Percentiles rank a stretch among this genome's conserved stretches.
These are phyloP conservation scores for Rhopalosiphum maidis DNA, from an alignment of 1,140 invertebrate species.

Conservation along the genomic window DNA sequence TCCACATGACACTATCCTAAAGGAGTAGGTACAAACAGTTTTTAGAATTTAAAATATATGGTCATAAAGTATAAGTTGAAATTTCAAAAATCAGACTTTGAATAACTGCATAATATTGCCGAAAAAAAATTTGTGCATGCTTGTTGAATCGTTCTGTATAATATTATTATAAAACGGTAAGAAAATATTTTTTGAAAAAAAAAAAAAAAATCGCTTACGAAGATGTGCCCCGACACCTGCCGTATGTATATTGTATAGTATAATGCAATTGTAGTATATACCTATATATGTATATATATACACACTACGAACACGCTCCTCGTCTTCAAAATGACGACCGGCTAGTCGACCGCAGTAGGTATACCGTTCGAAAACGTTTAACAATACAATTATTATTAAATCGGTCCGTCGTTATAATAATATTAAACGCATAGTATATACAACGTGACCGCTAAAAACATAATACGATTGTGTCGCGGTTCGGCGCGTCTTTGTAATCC, in stretches of 20 bases:
- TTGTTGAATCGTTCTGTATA: not conserved
- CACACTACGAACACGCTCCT: not conserved
- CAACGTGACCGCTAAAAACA: not conserved
- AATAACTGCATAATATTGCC: no score
- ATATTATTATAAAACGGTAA: not conserved
- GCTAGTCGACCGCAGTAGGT: not conserved
- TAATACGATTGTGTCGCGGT: not conserved
- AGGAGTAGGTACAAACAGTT: no score
- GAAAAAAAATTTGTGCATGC: no score
- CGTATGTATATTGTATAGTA: not conserved
- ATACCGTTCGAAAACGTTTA: not conserved
- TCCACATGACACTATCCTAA: no score
- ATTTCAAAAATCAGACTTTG: no score
- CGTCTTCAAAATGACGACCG: not conserved
- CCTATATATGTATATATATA: no score
- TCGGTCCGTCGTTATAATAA: not conserved
- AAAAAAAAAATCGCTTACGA: not conserved
- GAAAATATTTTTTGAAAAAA: not conserved
- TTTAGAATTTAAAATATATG: no score
- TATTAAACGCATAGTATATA: not conserved
- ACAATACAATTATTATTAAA: not conserved
- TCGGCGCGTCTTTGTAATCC: slow-evolving; percentile 15
- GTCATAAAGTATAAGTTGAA: no score
- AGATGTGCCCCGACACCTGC: not conserved
- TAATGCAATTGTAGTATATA: not conserved